A percentile compares a stretch with the other conserved stretches of the same genome.
Evolutionary conservation across 2,113 vertebrate genomes (phyloP).

Genomic region (Heteronetta atricapilla): DNA sequence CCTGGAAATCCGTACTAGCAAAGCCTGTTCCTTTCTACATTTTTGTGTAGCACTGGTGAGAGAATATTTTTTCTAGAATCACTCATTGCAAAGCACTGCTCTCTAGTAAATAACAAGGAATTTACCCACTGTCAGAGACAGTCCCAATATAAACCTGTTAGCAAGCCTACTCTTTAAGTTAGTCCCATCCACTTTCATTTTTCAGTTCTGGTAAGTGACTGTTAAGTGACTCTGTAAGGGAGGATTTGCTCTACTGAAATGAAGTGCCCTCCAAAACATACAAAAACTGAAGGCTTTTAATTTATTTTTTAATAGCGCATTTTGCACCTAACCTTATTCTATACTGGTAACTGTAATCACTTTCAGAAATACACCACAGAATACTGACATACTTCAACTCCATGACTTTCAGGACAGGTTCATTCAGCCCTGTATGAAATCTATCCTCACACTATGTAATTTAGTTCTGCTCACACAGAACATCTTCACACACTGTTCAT

Average conservation of each 20-base stretch:
- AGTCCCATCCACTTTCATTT: not conserved
- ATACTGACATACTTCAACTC: not conserved
- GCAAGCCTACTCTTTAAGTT: not conserved
- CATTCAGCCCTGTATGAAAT: not conserved
- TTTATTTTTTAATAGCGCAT: not conserved
- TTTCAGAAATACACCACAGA: not conserved
- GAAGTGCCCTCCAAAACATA: not conserved
- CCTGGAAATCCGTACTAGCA: slow-evolving; percentile 18
- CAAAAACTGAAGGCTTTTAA: not conserved
- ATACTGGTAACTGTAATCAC: not conserved
- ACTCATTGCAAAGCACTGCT: not conserved
- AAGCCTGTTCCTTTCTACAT: not conserved
- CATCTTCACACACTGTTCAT: not conserved
- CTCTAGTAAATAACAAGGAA: not conserved
- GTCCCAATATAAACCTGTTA: not conserved
- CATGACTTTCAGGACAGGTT: not conserved
- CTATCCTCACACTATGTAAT: rapidly evolving
- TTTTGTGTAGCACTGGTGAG: not conserved
- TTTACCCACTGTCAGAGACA: not conserved
- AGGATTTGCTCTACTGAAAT: not conserved
- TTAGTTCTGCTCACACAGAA: not conserved
- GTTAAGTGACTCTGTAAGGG: not conserved
- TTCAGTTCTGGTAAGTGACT: not conserved
- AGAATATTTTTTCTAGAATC: not conserved
- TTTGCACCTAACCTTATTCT: not conserved